phyloP scores from a whole-genome alignment of 2,888 invertebrate genomes.

The Parnassius apollo region DNA sequence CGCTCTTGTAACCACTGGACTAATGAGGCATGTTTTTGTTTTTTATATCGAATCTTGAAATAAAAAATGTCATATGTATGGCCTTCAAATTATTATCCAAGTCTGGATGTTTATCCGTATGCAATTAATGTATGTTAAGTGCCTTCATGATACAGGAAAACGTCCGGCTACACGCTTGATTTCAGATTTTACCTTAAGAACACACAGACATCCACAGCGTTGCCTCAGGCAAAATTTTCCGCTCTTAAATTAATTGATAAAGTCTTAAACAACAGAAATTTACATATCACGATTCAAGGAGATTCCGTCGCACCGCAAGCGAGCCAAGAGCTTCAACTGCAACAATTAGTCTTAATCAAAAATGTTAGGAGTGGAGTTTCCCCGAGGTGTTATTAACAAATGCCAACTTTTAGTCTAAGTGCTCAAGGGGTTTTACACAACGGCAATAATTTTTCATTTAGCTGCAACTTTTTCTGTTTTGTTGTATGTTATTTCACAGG shows the following conservation, averaged over 20 bases:
- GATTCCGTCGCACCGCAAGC: conserved; percentile 7
- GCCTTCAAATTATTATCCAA: too few relatives aligned
- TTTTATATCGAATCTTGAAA: too few relatives aligned
- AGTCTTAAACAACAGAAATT: conserved; percentile 16
- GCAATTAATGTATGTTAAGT: too few relatives aligned
- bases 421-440: conserved; percentile 23
- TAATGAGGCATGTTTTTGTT: too few relatives aligned
- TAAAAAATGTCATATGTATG: too few relatives aligned
- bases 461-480: conserved; percentile 1
- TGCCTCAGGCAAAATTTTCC: background rate
- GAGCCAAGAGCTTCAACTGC: conserved; percentile 24
- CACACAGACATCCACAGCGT: background rate
- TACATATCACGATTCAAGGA: conserved; percentile 10
- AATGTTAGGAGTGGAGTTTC: conserved; percentile 25
- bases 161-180: too few relatives aligned
- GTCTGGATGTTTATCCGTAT: too few relatives aligned
- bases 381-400: conserved; percentile 32
- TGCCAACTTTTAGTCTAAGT: conserved; percentile 31
- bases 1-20: too few relatives aligned
- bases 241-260: conserved; percentile 12
- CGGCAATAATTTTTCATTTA: conserved; percentile 20
- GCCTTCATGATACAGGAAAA: too few relatives aligned
- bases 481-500: background rate
- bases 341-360: conserved; percentile 34
- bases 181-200: too few relatives aligned